These are phyloP conservation scores for Palythoa grandiflora DNA, from an alignment of 92 coral and sea anemone species.

Conservation along the genomic window DNA sequence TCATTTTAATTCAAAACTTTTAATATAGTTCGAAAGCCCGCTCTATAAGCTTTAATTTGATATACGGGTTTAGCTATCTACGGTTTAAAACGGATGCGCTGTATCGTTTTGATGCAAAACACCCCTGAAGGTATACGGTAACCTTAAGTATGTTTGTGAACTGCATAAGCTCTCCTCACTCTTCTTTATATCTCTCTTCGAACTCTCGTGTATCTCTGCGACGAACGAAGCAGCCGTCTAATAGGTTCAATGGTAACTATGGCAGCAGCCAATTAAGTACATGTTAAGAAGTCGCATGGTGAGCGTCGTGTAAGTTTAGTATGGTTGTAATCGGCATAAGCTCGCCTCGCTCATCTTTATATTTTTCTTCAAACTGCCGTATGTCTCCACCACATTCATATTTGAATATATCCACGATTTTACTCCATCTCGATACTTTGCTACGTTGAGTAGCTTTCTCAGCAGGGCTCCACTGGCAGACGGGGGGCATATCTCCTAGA, in stretches of 20 bases:
- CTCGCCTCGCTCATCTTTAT: slow-evolving; percentile 94
- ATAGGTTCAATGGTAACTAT: background rate
- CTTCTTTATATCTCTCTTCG: slow-evolving; percentile 95
- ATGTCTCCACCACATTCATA: slow-evolving; percentile 92
- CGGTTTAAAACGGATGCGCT: too few relatives aligned
- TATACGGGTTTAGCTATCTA: too few relatives aligned
- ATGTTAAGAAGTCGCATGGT: slow-evolving; percentile 33
- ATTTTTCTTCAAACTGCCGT: slow-evolving; percentile 94
- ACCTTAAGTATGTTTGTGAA: slow-evolving; percentile 90
- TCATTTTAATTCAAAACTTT: too few relatives aligned
- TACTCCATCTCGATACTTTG: slow-evolving; percentile 98
- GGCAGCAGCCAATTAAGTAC: background rate
- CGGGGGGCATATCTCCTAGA: slow-evolving; percentile 95
- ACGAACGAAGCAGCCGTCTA: too few relatives aligned
- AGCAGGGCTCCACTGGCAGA: slow-evolving; percentile 92
- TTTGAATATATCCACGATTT: slow-evolving; percentile 94
- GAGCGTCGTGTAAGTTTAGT: slow-evolving; percentile 88
- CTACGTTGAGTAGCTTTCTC: slow-evolving; percentile 93
- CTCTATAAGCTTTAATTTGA: too few relatives aligned
- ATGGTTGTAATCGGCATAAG: slow-evolving; percentile 95
- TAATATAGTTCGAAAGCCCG: too few relatives aligned
- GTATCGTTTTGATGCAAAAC: too few relatives aligned
- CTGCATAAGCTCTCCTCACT: slow-evolving; percentile 91
- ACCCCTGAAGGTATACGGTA: too few relatives aligned
- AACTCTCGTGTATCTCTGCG: slow-evolving; percentile 83